These are phyloP conservation scores for Brachionus asplanchnoidis DNA, from an alignment of 1,140 invertebrate species.

Conservation along the genomic window DNA sequence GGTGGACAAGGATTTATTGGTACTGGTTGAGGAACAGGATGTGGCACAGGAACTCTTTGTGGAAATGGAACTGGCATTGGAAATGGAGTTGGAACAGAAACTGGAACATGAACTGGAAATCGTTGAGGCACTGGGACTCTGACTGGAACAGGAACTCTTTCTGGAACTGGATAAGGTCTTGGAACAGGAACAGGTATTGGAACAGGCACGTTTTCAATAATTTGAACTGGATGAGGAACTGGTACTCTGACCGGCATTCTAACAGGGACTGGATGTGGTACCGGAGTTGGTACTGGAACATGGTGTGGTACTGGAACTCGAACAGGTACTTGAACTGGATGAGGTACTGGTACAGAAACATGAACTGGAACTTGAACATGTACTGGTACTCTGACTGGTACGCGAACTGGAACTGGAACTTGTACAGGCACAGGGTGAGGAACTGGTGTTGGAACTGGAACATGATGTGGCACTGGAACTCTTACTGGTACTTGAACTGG, in stretches of 20 bases:
- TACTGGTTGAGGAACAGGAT: neutral
- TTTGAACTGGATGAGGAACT: conserved; percentile 11
- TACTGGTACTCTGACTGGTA: neutral
- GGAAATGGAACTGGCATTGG: neutral
- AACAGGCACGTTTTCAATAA: neutral
- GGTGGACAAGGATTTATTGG: too few species aligned
- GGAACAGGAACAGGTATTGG: neutral
- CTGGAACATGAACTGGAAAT: neutral
- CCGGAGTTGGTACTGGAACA: neutral
- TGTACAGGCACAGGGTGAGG: neutral
- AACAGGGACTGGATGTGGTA: neutral
- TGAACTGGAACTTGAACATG: neutral
- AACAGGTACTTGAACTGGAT: neutral
- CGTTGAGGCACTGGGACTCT: neutral
- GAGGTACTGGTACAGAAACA: neutral
- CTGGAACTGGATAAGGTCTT: neutral
- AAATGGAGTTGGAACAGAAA: neutral
- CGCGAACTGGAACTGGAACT: neutral
- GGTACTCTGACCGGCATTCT: neutral
- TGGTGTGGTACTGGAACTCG: neutral
- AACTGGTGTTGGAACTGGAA: neutral
- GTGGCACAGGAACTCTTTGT: neutral
- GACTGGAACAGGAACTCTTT: neutral
- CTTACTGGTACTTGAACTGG: conserved; percentile 6
- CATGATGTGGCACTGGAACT: conserved; percentile 1